Conservation (phyloP, 2,113 vertebrate genomes). For the Marmota monax region DNA sequence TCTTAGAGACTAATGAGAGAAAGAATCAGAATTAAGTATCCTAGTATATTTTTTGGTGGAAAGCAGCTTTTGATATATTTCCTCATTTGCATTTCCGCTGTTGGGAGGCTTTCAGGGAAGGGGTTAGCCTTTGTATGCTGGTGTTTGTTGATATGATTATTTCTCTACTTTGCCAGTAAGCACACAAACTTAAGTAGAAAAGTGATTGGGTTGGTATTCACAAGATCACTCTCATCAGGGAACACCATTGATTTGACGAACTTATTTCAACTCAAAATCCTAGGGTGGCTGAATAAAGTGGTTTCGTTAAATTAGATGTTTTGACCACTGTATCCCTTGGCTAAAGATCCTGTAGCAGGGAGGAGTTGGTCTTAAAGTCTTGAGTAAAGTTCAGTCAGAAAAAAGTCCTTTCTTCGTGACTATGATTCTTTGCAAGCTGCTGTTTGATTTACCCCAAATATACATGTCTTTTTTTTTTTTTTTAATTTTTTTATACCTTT, state of each 20-base stretch:
- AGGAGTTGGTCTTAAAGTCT: background rate
- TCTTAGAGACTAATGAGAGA: background rate
- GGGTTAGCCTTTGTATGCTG: background rate
- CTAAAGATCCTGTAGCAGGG: background rate
- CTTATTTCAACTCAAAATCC: slow-evolving; percentile 15
- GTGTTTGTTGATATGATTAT: slow-evolving; percentile 33
- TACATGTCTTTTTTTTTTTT: background rate
- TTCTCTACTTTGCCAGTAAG: slow-evolving; percentile 16
- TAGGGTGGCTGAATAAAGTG: background rate
- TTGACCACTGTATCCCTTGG: background rate
- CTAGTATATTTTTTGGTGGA: background rate
- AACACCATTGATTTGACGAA: background rate
- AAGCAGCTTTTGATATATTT: background rate
- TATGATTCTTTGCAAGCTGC: slow-evolving; percentile 32
- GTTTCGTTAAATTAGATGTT: background rate
- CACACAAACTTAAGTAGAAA: slow-evolving; percentile 13
- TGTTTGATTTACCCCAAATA: slow-evolving; percentile 50
- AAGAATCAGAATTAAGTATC: background rate
- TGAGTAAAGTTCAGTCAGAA: background rate
- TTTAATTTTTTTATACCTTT: too few species aligned
- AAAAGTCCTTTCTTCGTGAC: slow-evolving; percentile 20
- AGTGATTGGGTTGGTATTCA: background rate
- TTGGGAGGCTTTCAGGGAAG: background rate
- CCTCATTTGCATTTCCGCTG: background rate
- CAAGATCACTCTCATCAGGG: background rate